Evolutionary conservation across 2,113 vertebrate species (phyloP), one percentile per base, ranked within the genome.

Genomic region (Camelus bactrianus): DNA sequence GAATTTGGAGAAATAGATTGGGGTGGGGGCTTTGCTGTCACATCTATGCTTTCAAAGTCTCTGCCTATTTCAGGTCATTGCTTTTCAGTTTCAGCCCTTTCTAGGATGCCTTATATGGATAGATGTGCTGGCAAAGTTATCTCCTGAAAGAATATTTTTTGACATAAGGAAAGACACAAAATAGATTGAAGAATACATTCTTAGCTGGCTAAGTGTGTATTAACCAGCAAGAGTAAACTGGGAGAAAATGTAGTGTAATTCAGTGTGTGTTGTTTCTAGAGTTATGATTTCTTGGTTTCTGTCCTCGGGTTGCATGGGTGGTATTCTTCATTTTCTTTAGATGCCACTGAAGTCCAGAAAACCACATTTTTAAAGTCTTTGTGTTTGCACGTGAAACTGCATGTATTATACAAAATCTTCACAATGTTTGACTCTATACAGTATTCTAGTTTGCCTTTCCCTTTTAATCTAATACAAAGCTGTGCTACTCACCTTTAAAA

Each of bases 331-430:
- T 91, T 82, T 80, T 86, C 38, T 97, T 97, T 7, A 89, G 20
- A 91, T 96, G 72, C 13, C 67, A 86, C 12, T 79, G 83, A 97
- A 89, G 92, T 97, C 62, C 46, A 95, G 88, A 95, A 95, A 93
- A 92, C 83, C 77, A 85, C 38, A 42, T 72, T 95, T 96, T 94
- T 95, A 80, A 72, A 62, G 64, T 85, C 32, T 86, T 70, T 85
- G 7, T 87, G 73, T 90, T 72, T 94, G 52, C 12, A 50, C 76
- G 26, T 93, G 75, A 83, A 93, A 95, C 91, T 96, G 50, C 50
- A 6, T 77, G 38, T 76, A 46, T 5, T 76, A n/a, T 89, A 56
- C 64, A 93, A 80, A 93, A 70, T 94, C 58, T 54, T 84, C 76
- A 92, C 17, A 79, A 35, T 58, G 69, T 90, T 9, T 91, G 77